Conservation (phyloP, 2,888 invertebrate species). For the Ichneumoninae sp. region DNA sequence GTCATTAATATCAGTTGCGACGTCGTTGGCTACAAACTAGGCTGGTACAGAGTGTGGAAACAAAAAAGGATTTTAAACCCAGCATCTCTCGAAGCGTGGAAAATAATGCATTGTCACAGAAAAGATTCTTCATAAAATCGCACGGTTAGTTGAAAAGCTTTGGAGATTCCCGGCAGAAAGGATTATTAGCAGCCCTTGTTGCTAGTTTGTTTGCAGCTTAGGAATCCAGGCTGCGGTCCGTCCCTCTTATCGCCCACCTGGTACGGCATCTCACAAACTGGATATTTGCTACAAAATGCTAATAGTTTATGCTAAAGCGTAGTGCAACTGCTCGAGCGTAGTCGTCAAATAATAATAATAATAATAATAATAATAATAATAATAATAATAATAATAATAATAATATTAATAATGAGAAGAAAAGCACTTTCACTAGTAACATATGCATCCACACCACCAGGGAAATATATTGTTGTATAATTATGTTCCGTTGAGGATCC, state of each 20-base stretch:
- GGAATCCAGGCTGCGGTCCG: slow-evolving; percentile 38
- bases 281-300: slow-evolving; percentile 29
- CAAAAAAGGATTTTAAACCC: slow-evolving; percentile 44
- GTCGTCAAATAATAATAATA: background rate
- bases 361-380: background rate
- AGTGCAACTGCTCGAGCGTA: background rate
- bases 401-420: background rate
- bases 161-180: slow-evolving; percentile 22
- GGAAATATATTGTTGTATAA: slow-evolving; percentile 21
- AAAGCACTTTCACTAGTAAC: background rate
- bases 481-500: slow-evolving; percentile 10
- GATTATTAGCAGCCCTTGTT: slow-evolving; percentile 71
- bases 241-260: slow-evolving; percentile 29
- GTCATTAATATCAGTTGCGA: background rate
- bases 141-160: slow-evolving; percentile 29
- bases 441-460: slow-evolving; percentile 18
- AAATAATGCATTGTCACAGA: slow-evolving; percentile 8
- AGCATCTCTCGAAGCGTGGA: slow-evolving; percentile 6
- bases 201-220: slow-evolving; percentile 69
- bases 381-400: background rate
- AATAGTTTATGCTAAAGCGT: slow-evolving; percentile 13
- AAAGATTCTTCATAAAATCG: slow-evolving; percentile 49
- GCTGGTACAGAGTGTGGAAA: background rate
- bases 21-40: background rate
- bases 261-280: slow-evolving; percentile 25